Evolutionary conservation across 2,888 invertebrate species (phyloP).

Genomic region (Ferrisia virgata): DNA sequence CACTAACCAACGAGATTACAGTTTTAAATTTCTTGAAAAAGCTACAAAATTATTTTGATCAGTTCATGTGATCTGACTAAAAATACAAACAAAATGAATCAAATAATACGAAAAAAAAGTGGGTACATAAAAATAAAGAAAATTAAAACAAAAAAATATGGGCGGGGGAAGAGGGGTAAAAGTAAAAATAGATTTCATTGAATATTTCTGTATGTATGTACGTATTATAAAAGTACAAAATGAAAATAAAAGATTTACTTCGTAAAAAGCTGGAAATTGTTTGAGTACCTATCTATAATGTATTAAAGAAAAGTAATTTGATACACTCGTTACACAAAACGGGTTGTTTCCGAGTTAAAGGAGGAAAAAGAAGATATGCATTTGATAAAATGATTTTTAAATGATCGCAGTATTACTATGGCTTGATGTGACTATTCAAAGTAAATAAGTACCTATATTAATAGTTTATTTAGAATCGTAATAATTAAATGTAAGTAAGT

Average conservation of each 20-base stretch:
- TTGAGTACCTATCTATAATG: no score
- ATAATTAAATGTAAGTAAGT: background rate
- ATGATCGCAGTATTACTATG: background rate
- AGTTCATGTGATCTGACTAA: background rate
- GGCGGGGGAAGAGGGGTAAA: background rate
- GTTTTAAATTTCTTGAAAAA: background rate
- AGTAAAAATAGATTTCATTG: background rate
- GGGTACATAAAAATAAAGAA: background rate
- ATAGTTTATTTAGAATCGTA: background rate
- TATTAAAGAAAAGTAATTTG: background rate
- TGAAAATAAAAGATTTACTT: background rate
- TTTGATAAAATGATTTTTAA: background rate
- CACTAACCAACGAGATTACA: slow-evolving; percentile 12
- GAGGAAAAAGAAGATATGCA: background rate
- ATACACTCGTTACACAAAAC: background rate
- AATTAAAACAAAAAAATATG: background rate
- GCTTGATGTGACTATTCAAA: background rate
- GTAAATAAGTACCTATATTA: no score
- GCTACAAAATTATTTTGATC: slow-evolving; percentile 12
- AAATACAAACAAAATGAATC: background rate
- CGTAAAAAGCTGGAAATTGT: background rate
- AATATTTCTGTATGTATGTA: background rate
- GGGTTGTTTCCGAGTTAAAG: background rate
- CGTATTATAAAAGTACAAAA: slow-evolving; percentile 16
- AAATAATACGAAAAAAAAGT: background rate